phyloP scores from a whole-genome alignment of 2,888 invertebrate species.

The Magallana nippona region DNA sequence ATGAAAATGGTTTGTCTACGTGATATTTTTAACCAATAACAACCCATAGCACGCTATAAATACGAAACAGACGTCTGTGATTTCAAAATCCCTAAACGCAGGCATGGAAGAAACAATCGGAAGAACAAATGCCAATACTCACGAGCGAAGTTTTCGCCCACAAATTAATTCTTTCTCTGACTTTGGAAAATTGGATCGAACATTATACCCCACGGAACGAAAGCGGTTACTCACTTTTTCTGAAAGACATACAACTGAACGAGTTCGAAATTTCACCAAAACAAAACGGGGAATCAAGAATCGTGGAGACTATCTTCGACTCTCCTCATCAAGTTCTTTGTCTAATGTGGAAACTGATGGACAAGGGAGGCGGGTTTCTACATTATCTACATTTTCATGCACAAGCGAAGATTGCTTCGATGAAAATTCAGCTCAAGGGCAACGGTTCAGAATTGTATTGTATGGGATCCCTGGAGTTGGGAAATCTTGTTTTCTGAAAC shows the following conservation, averaged over 20 bases:
- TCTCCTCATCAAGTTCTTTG: background rate
- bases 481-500: background rate
- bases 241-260: background rate
- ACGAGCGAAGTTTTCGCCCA: background rate
- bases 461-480: background rate
- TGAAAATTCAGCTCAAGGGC: background rate
- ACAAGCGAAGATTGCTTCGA: background rate
- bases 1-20: no score
- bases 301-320: background rate
- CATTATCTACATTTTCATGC: background rate
- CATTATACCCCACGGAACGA: background rate
- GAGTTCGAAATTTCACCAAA: background rate
- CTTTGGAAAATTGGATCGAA: conserved; percentile 11
- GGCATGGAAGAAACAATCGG: background rate
- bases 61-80: background rate
- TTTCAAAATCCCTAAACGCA: background rate
- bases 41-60: background rate
- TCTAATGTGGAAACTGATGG: background rate
- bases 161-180: background rate
- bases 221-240: background rate
- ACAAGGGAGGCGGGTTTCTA: background rate
- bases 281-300: conserved; percentile 6
- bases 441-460: background rate
- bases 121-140: no score
- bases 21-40: no score